These are phyloP conservation scores for Eutolmus rufibarbis DNA, from an alignment of 2,888 invertebrate genomes.

Conservation along the genomic window DNA sequence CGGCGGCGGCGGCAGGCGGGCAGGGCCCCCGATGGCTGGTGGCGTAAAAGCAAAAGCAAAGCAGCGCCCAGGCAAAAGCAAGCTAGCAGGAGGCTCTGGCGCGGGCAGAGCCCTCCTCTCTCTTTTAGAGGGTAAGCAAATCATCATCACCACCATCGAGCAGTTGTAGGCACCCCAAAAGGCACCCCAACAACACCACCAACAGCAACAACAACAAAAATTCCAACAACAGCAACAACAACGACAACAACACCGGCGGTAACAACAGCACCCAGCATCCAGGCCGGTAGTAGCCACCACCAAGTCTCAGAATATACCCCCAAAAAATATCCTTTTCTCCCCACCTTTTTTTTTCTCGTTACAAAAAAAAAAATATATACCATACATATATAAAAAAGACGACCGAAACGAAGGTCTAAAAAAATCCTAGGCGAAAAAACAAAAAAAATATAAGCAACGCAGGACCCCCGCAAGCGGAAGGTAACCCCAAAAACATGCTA, in stretches of 20 bases:
- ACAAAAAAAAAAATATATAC: background rate
- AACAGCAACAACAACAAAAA: background rate
- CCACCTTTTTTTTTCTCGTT: background rate
- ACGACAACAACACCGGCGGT: background rate
- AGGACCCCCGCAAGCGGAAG: background rate
- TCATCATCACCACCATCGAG: background rate
- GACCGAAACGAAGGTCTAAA: background rate
- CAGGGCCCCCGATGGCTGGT: background rate
- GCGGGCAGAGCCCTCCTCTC: constrained; percentile 19
- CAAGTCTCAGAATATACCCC: background rate
- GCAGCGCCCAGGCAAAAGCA: background rate
- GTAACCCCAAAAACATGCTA: constrained; percentile 11
- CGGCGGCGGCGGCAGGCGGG: background rate
- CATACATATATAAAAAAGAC: background rate
- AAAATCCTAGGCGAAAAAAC: background rate
- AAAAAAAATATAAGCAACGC: background rate
- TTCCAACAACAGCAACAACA: background rate
- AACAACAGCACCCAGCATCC: background rate
- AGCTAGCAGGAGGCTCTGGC: background rate
- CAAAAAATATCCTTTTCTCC: constrained; percentile 22
- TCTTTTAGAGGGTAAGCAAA: constrained; percentile 27
- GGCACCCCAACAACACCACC: background rate
- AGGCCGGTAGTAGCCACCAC: background rate
- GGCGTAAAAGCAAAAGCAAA: background rate
- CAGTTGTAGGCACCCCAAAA: background rate